Evolutionary conservation across 2,797 vertebrate genomes (phyloP).

Genomic region (Danio choprae): DNA sequence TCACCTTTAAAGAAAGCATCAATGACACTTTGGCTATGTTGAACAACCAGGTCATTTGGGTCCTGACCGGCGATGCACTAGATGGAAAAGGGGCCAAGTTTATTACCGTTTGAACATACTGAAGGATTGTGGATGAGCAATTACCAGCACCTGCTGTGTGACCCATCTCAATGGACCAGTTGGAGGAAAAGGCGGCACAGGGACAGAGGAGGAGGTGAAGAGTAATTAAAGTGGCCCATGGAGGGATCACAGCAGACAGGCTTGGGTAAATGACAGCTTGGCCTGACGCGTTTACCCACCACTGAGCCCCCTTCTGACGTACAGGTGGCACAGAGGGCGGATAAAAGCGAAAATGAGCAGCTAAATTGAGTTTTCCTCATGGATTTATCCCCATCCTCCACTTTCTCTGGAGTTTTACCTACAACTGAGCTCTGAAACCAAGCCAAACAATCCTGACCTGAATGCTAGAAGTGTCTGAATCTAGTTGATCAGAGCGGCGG

Average conservation of each 20-base stretch:
- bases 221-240: conserved; percentile 59
- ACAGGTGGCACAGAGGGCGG: conserved; percentile 43
- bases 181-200: conserved; percentile 22
- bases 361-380: conserved; percentile 58
- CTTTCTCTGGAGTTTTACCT: conserved; percentile 7
- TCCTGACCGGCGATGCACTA: not conserved
- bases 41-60: not conserved
- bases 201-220: conserved; percentile 4
- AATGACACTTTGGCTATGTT: not conserved
- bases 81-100: not conserved
- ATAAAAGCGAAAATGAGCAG: conserved; percentile 56
- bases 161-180: conserved; percentile 38
- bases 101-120: conserved; percentile 4
- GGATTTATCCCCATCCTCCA: not conserved
- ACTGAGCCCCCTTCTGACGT: conserved; percentile 32
- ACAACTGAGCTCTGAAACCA: conserved; percentile 21
- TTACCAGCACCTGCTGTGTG: conserved; percentile 44
- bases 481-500: not conserved
- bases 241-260: conserved; percentile 33
- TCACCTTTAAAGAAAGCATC: too few species aligned
- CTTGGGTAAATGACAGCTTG: conserved; percentile 51
- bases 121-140: conserved; percentile 42
- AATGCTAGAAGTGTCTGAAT: conserved; percentile 13
- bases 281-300: conserved; percentile 18
- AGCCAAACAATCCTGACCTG: conserved; percentile 43